A percentile compares a stretch with the other conserved stretches of the same genome.
These are phyloP conservation scores for Semotilus atromaculatus DNA, from an alignment of 2,797 vertebrate species.

Conservation along the genomic window DNA sequence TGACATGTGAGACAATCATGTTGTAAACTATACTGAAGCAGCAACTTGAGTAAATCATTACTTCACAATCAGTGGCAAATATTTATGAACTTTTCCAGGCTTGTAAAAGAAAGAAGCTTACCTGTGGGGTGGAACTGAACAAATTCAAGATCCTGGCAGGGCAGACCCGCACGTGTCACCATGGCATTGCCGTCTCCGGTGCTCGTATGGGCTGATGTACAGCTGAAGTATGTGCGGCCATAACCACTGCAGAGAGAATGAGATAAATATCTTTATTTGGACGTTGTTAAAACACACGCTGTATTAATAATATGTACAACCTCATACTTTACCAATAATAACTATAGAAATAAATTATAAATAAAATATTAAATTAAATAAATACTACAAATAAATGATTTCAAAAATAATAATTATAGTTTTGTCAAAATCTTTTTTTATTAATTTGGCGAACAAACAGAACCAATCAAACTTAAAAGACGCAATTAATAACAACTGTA, in stretches of 20 bases:
- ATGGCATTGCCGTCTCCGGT: conserved; percentile 96
- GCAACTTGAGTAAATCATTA: not conserved
- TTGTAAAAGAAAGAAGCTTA: conserved; percentile 63
- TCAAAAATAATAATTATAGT: not conserved
- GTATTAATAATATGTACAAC: not conserved
- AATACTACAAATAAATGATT: not conserved
- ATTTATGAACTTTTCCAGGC: not conserved
- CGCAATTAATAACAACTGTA: not conserved
- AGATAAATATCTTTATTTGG: not conserved
- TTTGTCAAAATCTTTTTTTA: not conserved
- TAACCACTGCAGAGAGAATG: conserved; percentile 83
- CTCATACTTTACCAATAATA: not conserved
- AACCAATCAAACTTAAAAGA: not conserved
- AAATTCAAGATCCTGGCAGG: conserved; percentile 97
- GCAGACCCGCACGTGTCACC: conserved; percentile 93
- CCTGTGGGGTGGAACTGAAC: conserved; percentile 99
- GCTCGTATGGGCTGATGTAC: conserved; percentile 95
- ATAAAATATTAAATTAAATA: not conserved
- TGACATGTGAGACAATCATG: not conserved
- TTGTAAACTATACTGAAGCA: not conserved
- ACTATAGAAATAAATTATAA: not conserved
- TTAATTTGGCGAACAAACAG: not conserved
- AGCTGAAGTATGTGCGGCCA: conserved; percentile 95
- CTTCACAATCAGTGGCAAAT: not conserved
- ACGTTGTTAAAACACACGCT: not conserved